A percentile compares a stretch with the other conserved stretches of the same genome.
Evolutionary conservation across 2,888 invertebrate genomes (phyloP).

Genomic region (Dione vanillae): DNA sequence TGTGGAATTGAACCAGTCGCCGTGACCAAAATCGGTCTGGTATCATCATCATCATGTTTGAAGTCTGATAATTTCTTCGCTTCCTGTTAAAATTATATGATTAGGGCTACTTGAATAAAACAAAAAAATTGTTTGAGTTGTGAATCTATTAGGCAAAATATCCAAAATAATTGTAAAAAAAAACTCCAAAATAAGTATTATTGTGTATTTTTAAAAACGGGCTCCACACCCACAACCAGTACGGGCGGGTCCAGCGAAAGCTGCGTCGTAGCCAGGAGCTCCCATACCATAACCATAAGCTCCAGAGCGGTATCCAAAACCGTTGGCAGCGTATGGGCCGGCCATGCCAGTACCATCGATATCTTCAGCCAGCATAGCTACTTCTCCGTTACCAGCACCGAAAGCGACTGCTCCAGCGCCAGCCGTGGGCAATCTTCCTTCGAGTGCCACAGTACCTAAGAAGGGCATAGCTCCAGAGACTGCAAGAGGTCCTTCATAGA

Average conservation of each 20-base stretch:
- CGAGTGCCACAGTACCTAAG: slow-evolving; percentile 56
- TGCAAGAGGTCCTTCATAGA: slow-evolving; percentile 20
- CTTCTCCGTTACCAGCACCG: slow-evolving; percentile 44
- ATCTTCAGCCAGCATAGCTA: slow-evolving; percentile 23
- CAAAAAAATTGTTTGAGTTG: too few relatives aligned
- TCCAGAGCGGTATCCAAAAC: not conserved
- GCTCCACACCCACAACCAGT: not conserved
- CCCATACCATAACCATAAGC: not conserved
- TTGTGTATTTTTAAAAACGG: not conserved
- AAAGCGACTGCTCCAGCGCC: slow-evolving; percentile 55
- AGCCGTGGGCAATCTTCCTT: slow-evolving; percentile 53
- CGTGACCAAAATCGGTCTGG: too few relatives aligned
- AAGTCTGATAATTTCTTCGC: too few relatives aligned
- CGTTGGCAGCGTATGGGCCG: not conserved
- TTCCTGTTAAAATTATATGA: too few relatives aligned
- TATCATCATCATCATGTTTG: too few relatives aligned
- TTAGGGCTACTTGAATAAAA: too few relatives aligned
- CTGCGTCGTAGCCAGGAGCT: not conserved
- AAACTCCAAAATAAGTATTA: too few relatives aligned
- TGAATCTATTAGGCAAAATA: too few relatives aligned
- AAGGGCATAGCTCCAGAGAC: slow-evolving; percentile 52
- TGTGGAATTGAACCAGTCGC: too few relatives aligned
- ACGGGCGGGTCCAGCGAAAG: not conserved
- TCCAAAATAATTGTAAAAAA: too few relatives aligned
- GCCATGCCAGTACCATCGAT: slow-evolving; percentile 1